Percentiles rank a stretch among this genome's conserved stretches.
These are phyloP conservation scores for Erinaceus europaeus DNA, from an alignment of 2,113 vertebrate genomes.

Conservation along the genomic window DNA sequence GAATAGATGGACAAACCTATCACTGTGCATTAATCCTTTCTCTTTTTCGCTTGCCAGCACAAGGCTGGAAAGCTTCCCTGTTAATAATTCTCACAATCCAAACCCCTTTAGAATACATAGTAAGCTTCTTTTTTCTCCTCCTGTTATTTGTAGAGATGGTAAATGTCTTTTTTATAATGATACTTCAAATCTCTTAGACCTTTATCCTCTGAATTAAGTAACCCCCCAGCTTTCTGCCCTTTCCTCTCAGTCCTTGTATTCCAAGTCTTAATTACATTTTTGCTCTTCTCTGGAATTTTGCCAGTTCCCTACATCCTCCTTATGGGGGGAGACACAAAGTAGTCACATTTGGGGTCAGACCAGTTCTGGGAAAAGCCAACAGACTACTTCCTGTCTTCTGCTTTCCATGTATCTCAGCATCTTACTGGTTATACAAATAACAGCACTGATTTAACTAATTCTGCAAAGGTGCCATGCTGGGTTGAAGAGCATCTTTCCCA, in stretches of 20 bases:
- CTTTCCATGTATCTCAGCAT: background rate
- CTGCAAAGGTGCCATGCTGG: background rate
- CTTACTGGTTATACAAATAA: conserved; percentile 29
- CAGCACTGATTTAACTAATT: background rate
- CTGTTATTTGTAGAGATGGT: conserved; percentile 25
- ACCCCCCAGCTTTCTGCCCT: conserved; percentile 16
- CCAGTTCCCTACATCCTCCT: conserved; percentile 57
- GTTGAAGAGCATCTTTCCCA: background rate
- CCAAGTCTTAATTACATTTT: conserved; percentile 62
- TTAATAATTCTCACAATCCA: background rate
- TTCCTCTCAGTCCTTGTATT: conserved; percentile 46
- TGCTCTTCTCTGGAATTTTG: conserved; percentile 49
- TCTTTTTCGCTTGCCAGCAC: background rate
- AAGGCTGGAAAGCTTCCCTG: background rate
- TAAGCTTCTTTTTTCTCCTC: conserved; percentile 2
- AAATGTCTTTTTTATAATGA: conserved; percentile 49
- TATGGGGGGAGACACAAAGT: conserved; percentile 49
- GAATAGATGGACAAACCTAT: background rate
- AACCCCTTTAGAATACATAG: background rate
- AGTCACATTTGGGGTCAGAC: conserved; percentile 32
- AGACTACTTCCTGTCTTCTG: conserved; percentile 50
- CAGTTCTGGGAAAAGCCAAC: conserved; percentile 27
- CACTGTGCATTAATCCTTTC: background rate
- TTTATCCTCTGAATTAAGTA: conserved; percentile 36
- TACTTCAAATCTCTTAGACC: conserved; percentile 20